Evolutionary conservation across 2,797 vertebrate genomes (phyloP), one percentile per base, ranked within the genome.

Genomic region (Melanotaenia trifasciata): DNA sequence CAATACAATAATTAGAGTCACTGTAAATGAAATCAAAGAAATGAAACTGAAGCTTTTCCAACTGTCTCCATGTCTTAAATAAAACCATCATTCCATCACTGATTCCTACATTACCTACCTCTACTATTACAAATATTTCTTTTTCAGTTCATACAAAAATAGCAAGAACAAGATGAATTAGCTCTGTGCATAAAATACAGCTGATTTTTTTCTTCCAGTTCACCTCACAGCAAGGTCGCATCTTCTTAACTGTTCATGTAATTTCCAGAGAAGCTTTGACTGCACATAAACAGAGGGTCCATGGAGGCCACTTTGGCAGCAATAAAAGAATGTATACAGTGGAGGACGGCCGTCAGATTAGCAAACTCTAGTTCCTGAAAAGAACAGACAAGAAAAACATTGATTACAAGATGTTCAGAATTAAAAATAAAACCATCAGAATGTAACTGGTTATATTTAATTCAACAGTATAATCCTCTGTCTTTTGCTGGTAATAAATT

Each of bases 251-350:
- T 94, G 94, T 93, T 96, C 89, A 87, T 89, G 74, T 94, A 94
- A 90, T 94, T 96, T 87, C 95, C 94, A 78, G 94, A 83, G 81
- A 95, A 84, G 86, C 94, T 95, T 84, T 96, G 96, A 88, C 92
- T 94, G 91, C 94, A 94, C 89, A 96, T 88, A 74, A 97, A 98
- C n/a, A 94, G 84, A 1, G 97, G 96, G 91, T 98, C 97, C 95
- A 98, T 90, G 43, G 96, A 96, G 84, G 97, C 96, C 94, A 98
- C 97, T 92, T 96, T 98, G 84, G 97, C 96, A 65, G 96, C 96
- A 38, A 98, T 96, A 92, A 98, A 98, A 74, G 97, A 95, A 83
- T 97, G 97, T 65, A 98, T 95, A 70, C 97, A 98, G 80, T 98
- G 96, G 75, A 98, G 95, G 83, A 99, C 96, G 0, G 95, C 95